Percentiles rank a stretch among this genome's conserved stretches.
Evolutionary conservation across 2,797 vertebrate species (phyloP).

Genomic region (Etheostoma perlongum): DNA sequence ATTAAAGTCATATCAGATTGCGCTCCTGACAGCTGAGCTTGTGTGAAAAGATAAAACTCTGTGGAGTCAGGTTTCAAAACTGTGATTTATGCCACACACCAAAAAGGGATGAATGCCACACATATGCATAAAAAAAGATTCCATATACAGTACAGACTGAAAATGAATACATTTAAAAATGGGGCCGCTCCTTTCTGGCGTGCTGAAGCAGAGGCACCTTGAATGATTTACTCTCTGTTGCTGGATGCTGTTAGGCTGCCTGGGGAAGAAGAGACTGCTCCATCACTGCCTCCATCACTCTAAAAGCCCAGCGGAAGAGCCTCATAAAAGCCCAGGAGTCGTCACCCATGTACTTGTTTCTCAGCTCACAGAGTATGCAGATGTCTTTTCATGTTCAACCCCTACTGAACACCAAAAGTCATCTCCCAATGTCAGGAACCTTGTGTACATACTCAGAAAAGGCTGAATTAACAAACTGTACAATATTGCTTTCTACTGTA

Average conservation of each 20-base stretch:
- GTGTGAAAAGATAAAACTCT: slow-evolving; percentile 63
- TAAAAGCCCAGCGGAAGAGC: slow-evolving; percentile 86
- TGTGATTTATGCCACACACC: slow-evolving; percentile 35
- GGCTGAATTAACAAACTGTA: not conserved
- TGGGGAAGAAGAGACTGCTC: slow-evolving; percentile 77
- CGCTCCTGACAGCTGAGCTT: slow-evolving; percentile 67
- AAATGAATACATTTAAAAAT: slow-evolving; percentile 68
- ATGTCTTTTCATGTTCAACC: slow-evolving; percentile 41
- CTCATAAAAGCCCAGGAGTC: slow-evolving; percentile 61
- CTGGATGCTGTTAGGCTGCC: slow-evolving; percentile 85
- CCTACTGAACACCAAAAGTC: slow-evolving; percentile 5
- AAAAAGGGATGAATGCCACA: slow-evolving; percentile 48
- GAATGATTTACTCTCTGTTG: slow-evolving; percentile 84
- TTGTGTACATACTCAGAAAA: not conserved
- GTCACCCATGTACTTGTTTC: slow-evolving; percentile 12
- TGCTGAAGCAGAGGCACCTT: slow-evolving; percentile 45
- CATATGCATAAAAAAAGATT: slow-evolving; percentile 18
- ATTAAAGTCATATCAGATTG: slow-evolving; percentile 75
- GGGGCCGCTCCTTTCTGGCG: slow-evolving; percentile 41
- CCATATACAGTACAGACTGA: slow-evolving; percentile 37
- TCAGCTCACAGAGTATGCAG: slow-evolving; percentile 31
- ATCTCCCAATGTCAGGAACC: not conserved
- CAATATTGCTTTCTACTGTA: not conserved
- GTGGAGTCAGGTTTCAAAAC: slow-evolving; percentile 64
- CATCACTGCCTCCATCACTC: slow-evolving; percentile 59